A percentile compares a stretch with the other conserved stretches of the same genome.
phyloP scores from a whole-genome alignment of 2,797 vertebrate genomes.

The Aldrovandia affinis region DNA sequence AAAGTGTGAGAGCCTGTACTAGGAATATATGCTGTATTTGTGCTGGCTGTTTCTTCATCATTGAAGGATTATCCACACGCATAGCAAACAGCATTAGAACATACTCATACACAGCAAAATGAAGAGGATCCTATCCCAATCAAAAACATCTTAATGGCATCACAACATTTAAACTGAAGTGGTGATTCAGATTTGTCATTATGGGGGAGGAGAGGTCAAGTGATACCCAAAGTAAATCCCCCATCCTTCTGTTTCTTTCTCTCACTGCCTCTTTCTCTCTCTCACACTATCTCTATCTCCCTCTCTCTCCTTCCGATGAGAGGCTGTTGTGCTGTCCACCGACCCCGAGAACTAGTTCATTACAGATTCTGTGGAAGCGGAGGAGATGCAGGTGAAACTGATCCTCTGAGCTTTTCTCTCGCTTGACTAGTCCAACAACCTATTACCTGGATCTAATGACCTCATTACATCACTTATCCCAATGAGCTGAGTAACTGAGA shows the following conservation, averaged over 20 bases:
- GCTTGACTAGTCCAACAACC: conserved; percentile 83
- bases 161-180: neutral
- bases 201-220: too few species aligned
- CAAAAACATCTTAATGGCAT: too few species aligned
- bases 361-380: neutral
- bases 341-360: conserved; percentile 16
- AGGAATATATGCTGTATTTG: too few species aligned
- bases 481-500: conserved; percentile 54
- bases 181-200: too few species aligned
- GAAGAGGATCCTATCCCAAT: neutral
- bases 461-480: conserved; percentile 84
- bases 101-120: neutral
- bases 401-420: conserved; percentile 71
- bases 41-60: too few species aligned
- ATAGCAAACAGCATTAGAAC: neutral
- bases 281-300: too few species aligned
- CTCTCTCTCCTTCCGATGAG: neutral
- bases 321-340: neutral
- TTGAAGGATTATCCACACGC: neutral
- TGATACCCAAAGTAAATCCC: too few species aligned
- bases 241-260: neutral
- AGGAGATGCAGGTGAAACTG: conserved; percentile 56
- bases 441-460: conserved; percentile 89
- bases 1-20: too few species aligned
- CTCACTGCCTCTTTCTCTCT: neutral